Conservation (phyloP, 2,797 vertebrate genomes). For the Cirrhinus molitorella region DNA sequence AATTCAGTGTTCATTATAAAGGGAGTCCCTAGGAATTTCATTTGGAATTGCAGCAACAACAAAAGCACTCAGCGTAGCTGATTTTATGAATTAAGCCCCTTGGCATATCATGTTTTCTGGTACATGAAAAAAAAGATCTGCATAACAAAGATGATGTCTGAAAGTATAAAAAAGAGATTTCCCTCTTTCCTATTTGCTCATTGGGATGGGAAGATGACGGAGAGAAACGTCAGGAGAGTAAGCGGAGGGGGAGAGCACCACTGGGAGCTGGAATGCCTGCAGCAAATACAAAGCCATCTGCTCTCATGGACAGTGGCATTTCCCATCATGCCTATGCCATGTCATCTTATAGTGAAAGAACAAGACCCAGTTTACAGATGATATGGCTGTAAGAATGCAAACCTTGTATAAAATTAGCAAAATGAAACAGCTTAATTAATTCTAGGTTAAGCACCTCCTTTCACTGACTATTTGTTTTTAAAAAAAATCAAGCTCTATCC, state of each 20-base stretch:
- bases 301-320: slow-evolving; percentile 46
- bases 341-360: not conserved
- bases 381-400: not conserved
- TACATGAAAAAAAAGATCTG: not conserved
- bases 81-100: slow-evolving; percentile 17
- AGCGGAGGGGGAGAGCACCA: slow-evolving; percentile 27
- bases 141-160: slow-evolving; percentile 14
- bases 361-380: too few relatives aligned
- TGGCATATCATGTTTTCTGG: slow-evolving; percentile 12
- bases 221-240: slow-evolving; percentile 8
- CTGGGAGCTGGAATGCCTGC: slow-evolving; percentile 49
- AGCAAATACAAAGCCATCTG: slow-evolving; percentile 58
- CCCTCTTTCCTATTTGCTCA: not conserved
- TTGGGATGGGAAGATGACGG: not conserved
- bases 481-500: not conserved
- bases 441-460: not conserved
- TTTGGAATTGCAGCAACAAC: not conserved
- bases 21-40: not conserved
- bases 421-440: not conserved
- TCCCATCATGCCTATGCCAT: slow-evolving; percentile 28
- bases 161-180: slow-evolving; percentile 47
- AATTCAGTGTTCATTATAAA: not conserved
- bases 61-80: not conserved
- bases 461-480: not conserved
- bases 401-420: not conserved